These are phyloP conservation scores for Psittacula echo DNA, from an alignment of 2,797 vertebrate species.

Conservation along the genomic window DNA sequence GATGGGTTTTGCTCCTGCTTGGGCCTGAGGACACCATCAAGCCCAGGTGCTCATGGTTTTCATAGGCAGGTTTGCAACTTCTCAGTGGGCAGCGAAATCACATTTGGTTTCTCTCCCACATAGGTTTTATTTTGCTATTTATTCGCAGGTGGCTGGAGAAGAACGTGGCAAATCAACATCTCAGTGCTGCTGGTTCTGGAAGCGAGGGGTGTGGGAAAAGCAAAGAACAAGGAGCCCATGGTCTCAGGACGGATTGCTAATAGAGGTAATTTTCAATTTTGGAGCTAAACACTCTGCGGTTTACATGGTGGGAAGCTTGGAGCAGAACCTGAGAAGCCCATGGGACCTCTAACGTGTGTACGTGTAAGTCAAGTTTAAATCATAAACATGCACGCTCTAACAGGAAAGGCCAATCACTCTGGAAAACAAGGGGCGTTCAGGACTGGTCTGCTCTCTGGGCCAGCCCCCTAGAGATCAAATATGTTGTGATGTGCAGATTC, in stretches of 20 bases:
- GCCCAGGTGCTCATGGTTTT: background rate
- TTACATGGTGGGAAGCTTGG: background rate
- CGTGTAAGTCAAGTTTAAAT: background rate
- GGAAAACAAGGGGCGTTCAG: background rate
- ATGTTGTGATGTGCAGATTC: background rate
- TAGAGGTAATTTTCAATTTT: background rate
- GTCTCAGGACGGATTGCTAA: background rate
- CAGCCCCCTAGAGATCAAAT: background rate
- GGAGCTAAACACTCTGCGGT: background rate
- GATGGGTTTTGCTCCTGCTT: background rate
- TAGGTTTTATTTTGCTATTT: background rate
- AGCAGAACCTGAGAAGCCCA: slow-evolving; percentile 11
- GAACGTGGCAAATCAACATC: background rate
- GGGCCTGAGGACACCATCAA: background rate
- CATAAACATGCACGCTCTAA: background rate
- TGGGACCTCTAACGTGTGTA: background rate
- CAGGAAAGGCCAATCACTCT: background rate
- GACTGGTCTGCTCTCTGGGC: background rate
- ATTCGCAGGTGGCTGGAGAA: background rate
- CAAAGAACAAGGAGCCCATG: background rate
- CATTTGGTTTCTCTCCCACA: background rate
- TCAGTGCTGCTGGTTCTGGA: background rate
- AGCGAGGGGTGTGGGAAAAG: background rate
- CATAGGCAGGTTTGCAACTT: background rate
- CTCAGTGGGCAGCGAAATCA: background rate